Evolutionary conservation across 1,140 invertebrate species (phyloP), one percentile per base, ranked within the genome.

Genomic region (Hydropsyche tenuis): DNA sequence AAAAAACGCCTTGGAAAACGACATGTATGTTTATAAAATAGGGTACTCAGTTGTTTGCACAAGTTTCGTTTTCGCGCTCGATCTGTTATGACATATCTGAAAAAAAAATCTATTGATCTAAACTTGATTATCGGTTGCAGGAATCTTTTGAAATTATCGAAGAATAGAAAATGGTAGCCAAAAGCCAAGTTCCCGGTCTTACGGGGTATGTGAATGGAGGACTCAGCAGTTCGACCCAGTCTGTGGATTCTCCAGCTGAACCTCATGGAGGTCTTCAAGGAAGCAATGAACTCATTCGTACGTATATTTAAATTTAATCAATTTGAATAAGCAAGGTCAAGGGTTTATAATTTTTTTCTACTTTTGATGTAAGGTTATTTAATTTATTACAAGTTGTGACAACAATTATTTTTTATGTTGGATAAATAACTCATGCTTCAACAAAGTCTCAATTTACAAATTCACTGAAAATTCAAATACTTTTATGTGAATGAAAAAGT

Each of bases 221-320:
- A 1, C 74, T 85, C 20, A 81, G 76, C 62, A 80, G 73, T 6
- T 84, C 83, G 0, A 75, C 77, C 4, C 80, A 77, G 42, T 82
- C 79, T 62, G 74, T 83, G 37, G 79, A 80, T 65, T 65, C 9
- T 74, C 72, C 76, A 69, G 78, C 78, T 0, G 78, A 79, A 23
- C 75, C 69, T 11, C 79, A 81, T 66, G 78, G 75, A 65, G 81
- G 82, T 48, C 80, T 82, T 43, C 81, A 81, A 66, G 83, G 84
- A n/a, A 85, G 84, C 51, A 84, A 83, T 6, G 82, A 85, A 72
- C 84, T 85, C 53, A 85, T 86, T 68, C 80, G 85, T 86, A 79
- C 84, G 82, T 82, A 20, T 75, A 68, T n/a, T n/a, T n/a, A n/a
- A n/a, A n/a, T n/a, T n/a, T 65, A 66, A 12, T 66, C n/a, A 3